A percentile compares a stretch with the other conserved stretches of the same genome.
These are phyloP conservation scores for Atta colombica DNA, from an alignment of 1,140 invertebrate species.

Conservation along the genomic window DNA sequence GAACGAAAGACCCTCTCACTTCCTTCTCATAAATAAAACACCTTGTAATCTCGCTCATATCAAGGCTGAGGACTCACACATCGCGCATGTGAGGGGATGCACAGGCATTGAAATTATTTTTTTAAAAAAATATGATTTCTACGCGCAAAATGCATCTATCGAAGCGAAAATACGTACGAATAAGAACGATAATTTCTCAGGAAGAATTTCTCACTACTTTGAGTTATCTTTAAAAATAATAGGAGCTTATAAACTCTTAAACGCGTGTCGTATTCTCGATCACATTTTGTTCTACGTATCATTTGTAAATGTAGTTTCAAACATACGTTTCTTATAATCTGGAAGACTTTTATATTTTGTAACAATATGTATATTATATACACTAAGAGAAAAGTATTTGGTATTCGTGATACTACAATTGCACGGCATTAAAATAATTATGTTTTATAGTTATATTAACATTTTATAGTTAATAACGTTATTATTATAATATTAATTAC, in stretches of 20 bases:
- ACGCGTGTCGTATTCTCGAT: background rate
- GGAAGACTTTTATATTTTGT: background rate
- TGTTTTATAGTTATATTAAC: no score
- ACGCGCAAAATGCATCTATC: background rate
- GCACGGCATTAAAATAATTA: no score
- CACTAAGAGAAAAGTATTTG: no score
- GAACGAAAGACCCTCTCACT: background rate
- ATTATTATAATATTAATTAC: no score
- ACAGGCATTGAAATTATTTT: slow-evolving; percentile 37
- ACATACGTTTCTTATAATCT: background rate
- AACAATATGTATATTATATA: background rate
- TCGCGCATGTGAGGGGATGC: background rate
- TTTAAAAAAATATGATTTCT: slow-evolving; percentile 35
- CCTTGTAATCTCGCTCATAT: slow-evolving; percentile 56
- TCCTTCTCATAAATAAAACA: slow-evolving; percentile 34
- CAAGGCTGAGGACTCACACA: slow-evolving; percentile 36
- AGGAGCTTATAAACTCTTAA: background rate
- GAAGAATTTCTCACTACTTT: background rate
- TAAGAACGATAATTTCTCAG: background rate
- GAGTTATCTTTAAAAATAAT: slow-evolving; percentile 17
- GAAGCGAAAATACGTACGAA: slow-evolving; percentile 18
- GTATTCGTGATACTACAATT: no score
- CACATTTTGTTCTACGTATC: background rate
- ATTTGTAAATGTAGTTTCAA: background rate
- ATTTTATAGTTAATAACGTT: no score